Evolutionary conservation across 1,140 invertebrate genomes (phyloP).

Genomic region (Lethocerus indicus): DNA sequence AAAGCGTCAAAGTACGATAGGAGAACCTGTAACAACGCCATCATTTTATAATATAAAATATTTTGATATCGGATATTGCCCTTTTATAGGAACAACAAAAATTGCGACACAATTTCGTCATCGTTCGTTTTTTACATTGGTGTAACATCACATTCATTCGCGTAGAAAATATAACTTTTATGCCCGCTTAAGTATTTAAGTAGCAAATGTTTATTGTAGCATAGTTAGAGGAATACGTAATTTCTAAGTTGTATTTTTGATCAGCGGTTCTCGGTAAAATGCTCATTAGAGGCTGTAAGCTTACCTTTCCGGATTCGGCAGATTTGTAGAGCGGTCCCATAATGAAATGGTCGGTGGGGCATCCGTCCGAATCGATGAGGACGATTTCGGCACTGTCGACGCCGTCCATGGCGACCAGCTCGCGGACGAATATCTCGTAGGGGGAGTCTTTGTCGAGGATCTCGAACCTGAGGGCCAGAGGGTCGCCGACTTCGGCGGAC

Average conservation of each 20-base stretch:
- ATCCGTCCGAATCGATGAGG: conserved; percentile 79
- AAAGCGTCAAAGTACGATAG: conserved; percentile 90
- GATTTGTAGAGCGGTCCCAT: conserved; percentile 82
- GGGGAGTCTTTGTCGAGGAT: conserved; percentile 81
- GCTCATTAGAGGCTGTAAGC: too few species aligned
- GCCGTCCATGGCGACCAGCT: conserved; percentile 86
- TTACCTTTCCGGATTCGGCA: conserved; percentile 38
- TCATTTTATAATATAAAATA: not conserved
- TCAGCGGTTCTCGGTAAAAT: too few species aligned
- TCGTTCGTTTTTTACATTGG: too few species aligned
- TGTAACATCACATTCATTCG: too few species aligned
- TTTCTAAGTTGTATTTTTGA: too few species aligned
- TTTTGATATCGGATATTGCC: not conserved
- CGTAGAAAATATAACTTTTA: too few species aligned
- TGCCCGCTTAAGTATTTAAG: too few species aligned
- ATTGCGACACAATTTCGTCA: too few species aligned
- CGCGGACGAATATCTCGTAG: conserved; percentile 87
- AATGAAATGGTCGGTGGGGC: conserved; percentile 81
- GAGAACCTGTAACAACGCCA: conserved; percentile 42
- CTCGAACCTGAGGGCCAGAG: conserved; percentile 75
- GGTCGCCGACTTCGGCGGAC: conserved; percentile 77
- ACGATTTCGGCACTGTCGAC: conserved; percentile 82
- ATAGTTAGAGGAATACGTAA: too few species aligned
- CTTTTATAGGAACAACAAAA: too few species aligned
- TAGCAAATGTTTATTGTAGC: not conserved